Percentiles rank a stretch among this genome's conserved stretches.
These are phyloP conservation scores for Psettodes erumei DNA, from an alignment of 2,113 vertebrate genomes.

Conservation along the genomic window DNA sequence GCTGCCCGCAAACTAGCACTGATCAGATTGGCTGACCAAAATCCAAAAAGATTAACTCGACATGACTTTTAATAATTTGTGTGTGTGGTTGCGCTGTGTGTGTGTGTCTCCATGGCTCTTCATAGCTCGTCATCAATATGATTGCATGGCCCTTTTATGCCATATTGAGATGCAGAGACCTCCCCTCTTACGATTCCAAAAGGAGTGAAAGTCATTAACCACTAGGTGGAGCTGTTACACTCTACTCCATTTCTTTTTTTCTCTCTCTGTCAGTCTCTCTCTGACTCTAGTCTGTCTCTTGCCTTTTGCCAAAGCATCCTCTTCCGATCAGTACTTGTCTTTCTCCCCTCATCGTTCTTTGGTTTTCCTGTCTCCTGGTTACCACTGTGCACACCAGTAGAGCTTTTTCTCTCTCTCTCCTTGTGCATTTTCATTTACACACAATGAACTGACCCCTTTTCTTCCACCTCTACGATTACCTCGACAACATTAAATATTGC, in stretches of 20 bases:
- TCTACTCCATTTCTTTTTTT: constrained; percentile 45
- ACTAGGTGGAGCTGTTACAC: constrained; percentile 81
- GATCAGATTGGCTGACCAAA: neutral
- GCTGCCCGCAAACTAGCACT: no score
- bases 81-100: neutral
- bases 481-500: neutral
- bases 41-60: neutral
- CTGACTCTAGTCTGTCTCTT: constrained; percentile 33
- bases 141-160: constrained; percentile 20
- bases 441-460: constrained; percentile 10
- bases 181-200: constrained; percentile 19
- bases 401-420: constrained; percentile 7
- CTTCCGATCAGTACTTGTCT: constrained; percentile 34
- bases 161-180: constrained; percentile 22
- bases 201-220: constrained; percentile 56
- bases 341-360: constrained; percentile 46
- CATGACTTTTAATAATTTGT: constrained; percentile 11
- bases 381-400: constrained; percentile 38
- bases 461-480: neutral
- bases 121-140: constrained; percentile 1
- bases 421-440: constrained; percentile 15
- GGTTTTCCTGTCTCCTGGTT: constrained; percentile 45
- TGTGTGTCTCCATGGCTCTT: neutral
- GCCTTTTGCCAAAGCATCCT: constrained; percentile 21
- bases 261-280: constrained; percentile 11